These are phyloP conservation scores for Toxotes chatareus DNA, from an alignment of 2,113 vertebrate genomes.

Conservation along the genomic window DNA sequence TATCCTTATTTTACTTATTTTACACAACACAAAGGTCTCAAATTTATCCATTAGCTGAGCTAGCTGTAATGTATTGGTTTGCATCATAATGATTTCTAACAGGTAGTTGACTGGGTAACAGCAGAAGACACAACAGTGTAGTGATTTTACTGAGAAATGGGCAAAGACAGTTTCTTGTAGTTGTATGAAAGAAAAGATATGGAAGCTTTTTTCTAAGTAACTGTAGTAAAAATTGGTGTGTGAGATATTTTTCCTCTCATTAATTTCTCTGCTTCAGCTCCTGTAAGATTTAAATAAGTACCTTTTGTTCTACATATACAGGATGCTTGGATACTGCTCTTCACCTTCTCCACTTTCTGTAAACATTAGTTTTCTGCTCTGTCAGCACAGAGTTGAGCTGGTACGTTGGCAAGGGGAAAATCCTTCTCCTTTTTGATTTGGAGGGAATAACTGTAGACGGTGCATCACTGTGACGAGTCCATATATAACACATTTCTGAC, in stretches of 20 bases:
- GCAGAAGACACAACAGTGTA: too few relatives aligned
- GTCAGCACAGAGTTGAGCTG: slow-evolving; percentile 20
- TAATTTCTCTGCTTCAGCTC: not conserved
- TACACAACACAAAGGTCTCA: too few relatives aligned
- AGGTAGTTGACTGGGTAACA: too few relatives aligned
- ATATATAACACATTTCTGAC: slow-evolving; percentile 61
- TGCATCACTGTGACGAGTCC: slow-evolving; percentile 56
- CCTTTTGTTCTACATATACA: not conserved
- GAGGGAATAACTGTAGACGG: slow-evolving; percentile 10
- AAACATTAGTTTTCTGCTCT: slow-evolving; percentile 17
- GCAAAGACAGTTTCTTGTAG: not conserved
- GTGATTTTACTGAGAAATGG: not conserved
- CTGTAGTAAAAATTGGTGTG: not conserved
- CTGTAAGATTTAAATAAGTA: not conserved
- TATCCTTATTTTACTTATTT: not conserved
- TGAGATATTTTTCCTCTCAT: not conserved
- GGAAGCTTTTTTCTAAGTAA: not conserved
- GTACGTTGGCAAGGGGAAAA: not conserved
- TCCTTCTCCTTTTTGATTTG: not conserved
- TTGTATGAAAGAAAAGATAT: not conserved
- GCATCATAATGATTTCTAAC: not conserved
- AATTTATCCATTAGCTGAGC: not conserved
- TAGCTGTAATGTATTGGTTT: too few relatives aligned
- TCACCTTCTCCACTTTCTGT: slow-evolving; percentile 15
- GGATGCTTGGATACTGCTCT: not conserved